Percentiles rank a stretch among this genome's conserved stretches.
These are phyloP conservation scores for Cataglyphis hispanica DNA, from an alignment of 1,140 invertebrate species.

Conservation along the genomic window DNA sequence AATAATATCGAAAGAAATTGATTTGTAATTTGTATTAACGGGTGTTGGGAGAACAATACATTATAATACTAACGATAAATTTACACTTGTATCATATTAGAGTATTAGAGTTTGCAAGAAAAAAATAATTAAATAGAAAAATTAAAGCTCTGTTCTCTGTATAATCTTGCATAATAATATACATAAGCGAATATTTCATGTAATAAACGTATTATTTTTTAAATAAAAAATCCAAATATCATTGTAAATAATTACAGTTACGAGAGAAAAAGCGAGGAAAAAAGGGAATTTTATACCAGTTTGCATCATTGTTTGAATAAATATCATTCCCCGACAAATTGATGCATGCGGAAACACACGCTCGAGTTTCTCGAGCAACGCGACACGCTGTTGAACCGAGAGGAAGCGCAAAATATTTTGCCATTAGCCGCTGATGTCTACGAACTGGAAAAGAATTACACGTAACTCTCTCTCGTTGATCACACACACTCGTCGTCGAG, in stretches of 20 bases:
- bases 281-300: conserved; percentile 1
- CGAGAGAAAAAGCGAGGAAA: background rate
- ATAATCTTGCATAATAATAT: background rate
- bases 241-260: background rate
- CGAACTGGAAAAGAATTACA: conserved; percentile 11
- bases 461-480: too few species aligned
- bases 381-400: conserved; percentile 21
- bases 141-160: background rate
- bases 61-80: background rate
- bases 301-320: conserved; percentile 42
- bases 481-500: background rate
- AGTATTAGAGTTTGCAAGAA: background rate
- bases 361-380: conserved; percentile 26
- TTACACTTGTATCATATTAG: background rate
- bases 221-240: background rate
- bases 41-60: background rate
- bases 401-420: conserved; percentile 38
- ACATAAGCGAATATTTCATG: background rate
- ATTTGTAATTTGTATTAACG: background rate
- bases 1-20: conserved; percentile 10
- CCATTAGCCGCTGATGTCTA: background rate
- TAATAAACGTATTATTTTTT: background rate
- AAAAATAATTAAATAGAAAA: background rate
- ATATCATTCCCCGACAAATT: conserved; percentile 38
- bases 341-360: conserved; percentile 37